Percentiles rank a stretch among this genome's conserved stretches.
Evolutionary conservation across 2,797 vertebrate species (phyloP).

Genomic region (Phataginus tetradactyla): DNA sequence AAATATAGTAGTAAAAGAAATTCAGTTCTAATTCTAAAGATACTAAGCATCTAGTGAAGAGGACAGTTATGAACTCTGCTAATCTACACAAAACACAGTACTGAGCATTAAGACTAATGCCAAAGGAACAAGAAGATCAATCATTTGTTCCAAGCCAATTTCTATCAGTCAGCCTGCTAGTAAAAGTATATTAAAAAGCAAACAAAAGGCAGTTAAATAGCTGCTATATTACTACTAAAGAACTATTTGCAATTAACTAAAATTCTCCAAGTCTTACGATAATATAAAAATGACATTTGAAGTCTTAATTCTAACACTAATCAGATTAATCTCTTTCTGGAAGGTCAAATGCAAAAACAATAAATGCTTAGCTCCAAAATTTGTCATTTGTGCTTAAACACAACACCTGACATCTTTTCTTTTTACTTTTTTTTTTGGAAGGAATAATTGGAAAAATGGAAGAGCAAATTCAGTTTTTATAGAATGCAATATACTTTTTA

Average conservation of each 20-base stretch:
- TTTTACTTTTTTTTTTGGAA: not conserved
- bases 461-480: constrained; percentile 35
- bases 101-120: not conserved
- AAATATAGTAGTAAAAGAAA: constrained; percentile 4
- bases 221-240: not conserved
- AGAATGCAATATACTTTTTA: constrained; percentile 16
- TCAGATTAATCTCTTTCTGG: constrained; percentile 37
- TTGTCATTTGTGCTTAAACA: not conserved
- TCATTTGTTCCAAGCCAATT: not conserved
- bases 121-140: not conserved
- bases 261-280: constrained; percentile 7
- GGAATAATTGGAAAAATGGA: not conserved
- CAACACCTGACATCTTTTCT: not conserved
- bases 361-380: not conserved
- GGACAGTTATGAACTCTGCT: not conserved
- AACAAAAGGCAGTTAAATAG: constrained; percentile 24
- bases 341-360: constrained; percentile 32
- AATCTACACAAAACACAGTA: not conserved
- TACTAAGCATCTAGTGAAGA: not conserved
- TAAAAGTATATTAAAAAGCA: not conserved
- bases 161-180: not conserved
- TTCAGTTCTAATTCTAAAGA: not conserved
- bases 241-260: not conserved
- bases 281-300: not conserved
- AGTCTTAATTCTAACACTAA: constrained; percentile 47